Conservation (phyloP, 2,113 vertebrate genomes). For the Coturnix japonica region DNA sequence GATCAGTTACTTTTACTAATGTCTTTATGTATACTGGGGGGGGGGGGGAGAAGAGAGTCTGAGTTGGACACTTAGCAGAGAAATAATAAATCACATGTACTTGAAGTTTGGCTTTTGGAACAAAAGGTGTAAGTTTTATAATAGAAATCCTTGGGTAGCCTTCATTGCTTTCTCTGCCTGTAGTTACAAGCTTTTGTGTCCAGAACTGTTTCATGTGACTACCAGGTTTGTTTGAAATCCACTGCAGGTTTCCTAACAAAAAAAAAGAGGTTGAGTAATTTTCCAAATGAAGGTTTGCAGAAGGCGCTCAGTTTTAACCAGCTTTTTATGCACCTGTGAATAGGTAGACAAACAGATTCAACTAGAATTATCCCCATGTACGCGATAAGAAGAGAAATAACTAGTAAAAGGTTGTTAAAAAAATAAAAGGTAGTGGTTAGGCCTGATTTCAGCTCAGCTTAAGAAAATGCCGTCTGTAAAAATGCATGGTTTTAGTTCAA, state of each 20-base stretch:
- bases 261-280: neutral
- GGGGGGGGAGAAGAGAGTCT: neutral
- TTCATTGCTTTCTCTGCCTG: neutral
- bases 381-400: neutral
- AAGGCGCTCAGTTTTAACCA: neutral
- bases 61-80: neutral
- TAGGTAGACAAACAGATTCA: neutral
- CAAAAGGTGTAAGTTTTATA: neutral
- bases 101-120: neutral
- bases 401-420: neutral
- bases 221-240: neutral
- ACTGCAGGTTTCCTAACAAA: neutral
- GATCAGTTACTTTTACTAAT: neutral
- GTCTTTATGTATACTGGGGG: neutral
- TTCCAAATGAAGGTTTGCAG: neutral
- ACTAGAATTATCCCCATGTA: neutral
- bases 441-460: neutral
- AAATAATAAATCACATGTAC: neutral
- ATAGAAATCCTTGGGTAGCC: neutral
- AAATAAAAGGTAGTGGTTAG: neutral
- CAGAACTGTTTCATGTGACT: neutral
- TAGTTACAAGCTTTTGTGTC: neutral
- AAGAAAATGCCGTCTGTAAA: neutral
- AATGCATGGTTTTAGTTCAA: neutral
- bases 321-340: neutral